Conservation (phyloP, 2,113 vertebrate species). For the Spermophilus dauricus region DNA sequence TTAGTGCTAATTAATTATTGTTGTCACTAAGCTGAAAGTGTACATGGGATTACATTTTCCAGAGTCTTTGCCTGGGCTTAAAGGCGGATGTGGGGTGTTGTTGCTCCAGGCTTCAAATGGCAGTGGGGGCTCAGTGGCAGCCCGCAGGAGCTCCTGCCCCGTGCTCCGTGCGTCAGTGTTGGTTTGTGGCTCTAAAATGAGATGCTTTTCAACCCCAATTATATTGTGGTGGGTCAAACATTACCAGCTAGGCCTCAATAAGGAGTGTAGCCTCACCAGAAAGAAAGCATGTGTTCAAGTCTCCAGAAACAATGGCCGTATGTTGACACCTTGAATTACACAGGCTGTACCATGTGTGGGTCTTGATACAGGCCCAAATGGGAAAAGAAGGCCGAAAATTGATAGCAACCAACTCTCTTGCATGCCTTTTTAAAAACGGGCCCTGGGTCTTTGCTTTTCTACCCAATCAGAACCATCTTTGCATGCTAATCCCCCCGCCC, state of each 20-base stretch:
- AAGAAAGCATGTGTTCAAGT: not conserved
- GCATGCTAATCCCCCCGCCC: not conserved
- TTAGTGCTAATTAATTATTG: conserved; percentile 54
- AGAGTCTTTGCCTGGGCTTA: conserved; percentile 45
- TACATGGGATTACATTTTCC: conserved; percentile 44
- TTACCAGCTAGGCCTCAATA: conserved; percentile 49
- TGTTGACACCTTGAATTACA: not conserved
- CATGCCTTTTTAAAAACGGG: not conserved
- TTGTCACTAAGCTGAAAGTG: conserved; percentile 54
- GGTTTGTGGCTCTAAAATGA: not conserved
- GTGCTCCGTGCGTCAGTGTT: accelerated
- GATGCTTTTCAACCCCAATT: conserved; percentile 58
- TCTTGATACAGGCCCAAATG: not conserved
- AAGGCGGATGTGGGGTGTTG: not conserved
- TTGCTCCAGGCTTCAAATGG: not conserved
- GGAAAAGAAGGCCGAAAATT: not conserved
- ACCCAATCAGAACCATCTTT: not conserved
- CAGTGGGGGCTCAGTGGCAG: not conserved
- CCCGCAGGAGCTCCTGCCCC: not conserved
- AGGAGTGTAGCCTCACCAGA: not conserved
- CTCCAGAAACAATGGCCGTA: not conserved
- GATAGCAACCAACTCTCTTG: not conserved
- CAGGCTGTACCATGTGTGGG: not conserved
- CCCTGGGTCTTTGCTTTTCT: not conserved
- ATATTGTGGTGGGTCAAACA: conserved; percentile 36